Base-by-base conservation (phyloP, 2,797 vertebrate species). In the Cynopterus sphinx region DNA sequence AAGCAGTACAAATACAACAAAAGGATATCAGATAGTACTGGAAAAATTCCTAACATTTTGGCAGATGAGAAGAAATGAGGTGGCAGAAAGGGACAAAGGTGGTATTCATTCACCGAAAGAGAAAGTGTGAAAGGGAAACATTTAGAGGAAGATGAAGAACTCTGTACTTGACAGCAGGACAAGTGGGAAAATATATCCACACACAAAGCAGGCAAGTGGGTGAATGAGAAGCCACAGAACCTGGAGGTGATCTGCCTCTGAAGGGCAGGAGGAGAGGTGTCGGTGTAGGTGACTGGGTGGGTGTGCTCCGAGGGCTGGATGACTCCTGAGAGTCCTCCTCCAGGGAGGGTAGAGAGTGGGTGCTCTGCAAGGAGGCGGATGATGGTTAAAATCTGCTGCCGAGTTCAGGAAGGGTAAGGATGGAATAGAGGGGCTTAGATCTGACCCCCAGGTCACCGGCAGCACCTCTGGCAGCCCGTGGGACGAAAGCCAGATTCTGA, bases 391-490 rank as follows among this genome's bases (percentile, higher is more conserved):
- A 49, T 46, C 46, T 26, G 9, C 21, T 1, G 17, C 21, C 10
- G 11, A 28, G 49, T 39, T 90, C 53, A 31, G 33, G 59, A 70
- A 51, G 55, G 53, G 36, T 1, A 28, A 73, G 51, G 75, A 57
- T 0, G 0, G 41, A 71, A 67, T n/a, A 16, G 28, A 43, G 11
- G 11, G 0, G 43, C n/a, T 39, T 1, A 57, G 74, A 49, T 41
- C 21, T 67, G 53, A 57, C 36, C 36, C 13, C 9, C 5, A 59
- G 74, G 39, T 70, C 63, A 11, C 63, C 1, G 0, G 1, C 0
- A 1, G 61, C 61, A 43, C 41, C 26, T 0, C 1, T 0, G 2
- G 26, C 51, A 79, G 75, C 6, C 0, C 16, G 31, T 13, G n/a
- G 46, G 49, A 31, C 0, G 0, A 43, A 53, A 55, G 63, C 33